Evolutionary conservation across 2,797 vertebrate genomes (phyloP), one percentile per base, ranked within the genome.

Genomic region (Tapera naevia): DNA sequence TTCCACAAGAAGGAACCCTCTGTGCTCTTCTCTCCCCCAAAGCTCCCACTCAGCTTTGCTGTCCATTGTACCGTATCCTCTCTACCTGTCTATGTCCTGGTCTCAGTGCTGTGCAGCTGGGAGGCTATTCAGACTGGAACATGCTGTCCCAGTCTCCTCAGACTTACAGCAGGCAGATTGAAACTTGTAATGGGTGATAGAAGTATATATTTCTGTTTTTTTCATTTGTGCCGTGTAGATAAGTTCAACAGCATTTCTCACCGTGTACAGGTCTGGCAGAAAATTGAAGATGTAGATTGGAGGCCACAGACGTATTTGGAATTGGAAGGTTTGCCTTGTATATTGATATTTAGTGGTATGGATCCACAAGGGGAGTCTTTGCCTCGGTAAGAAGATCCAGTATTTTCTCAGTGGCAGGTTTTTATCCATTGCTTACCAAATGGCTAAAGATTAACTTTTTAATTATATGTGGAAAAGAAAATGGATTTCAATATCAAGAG

Each of bases 351-450:
- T 84, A 99, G 99, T 61, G 99, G 99, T 80, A 98, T 98, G 89
- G 99, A 99, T 91, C 99, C 99, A 4, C 98, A 99, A 10, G 99
- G 99, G 45, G 99, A 99, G 82, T 99, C 99, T 30, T 95, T 99
- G 81, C 99, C 99, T 45, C 98, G 99, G 99, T 99, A 96, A 94
- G 92, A 80, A 88, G 35, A 85, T 67, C 43, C 35, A 48, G 4
- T 76, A 54, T 71, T 90, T 91, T 61, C 39, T 91, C 56, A 50
- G 32, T 48, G 39, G 6, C 32, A 60, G 16, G 39, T 62, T 84
- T 75, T 91, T 80, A 70, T 61, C 22, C 13, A n/a, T 45, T 71
- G 10, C 32, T 78, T 94, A 64, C n/a, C 15, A 75, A 91, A 74
- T 30, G 45, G 18, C 17, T 91, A 3, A 84, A 56, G 33, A 45